Percentiles rank a stretch among this genome's conserved stretches.
Conservation (phyloP, 1,140 invertebrate genomes). For the Leptinotarsa lineolata region DNA sequence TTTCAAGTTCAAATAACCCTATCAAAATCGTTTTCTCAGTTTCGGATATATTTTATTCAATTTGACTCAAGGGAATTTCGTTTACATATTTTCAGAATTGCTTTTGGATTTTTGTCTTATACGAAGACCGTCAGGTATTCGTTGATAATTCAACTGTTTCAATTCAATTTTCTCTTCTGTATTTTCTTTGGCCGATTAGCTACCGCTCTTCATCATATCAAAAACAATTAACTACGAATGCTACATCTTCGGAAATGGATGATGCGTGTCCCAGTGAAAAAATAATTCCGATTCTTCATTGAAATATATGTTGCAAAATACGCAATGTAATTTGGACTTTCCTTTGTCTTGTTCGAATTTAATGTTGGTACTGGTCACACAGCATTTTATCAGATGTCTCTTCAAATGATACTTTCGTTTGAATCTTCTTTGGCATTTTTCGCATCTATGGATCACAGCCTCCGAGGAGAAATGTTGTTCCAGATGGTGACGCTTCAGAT, state of each 20-base stretch:
- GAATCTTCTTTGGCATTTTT: conserved; percentile 30
- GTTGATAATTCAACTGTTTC: too few species aligned
- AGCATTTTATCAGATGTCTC: conserved; percentile 21
- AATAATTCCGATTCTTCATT: conserved; percentile 7
- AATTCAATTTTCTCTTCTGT: too few species aligned
- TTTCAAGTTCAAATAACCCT: too few species aligned
- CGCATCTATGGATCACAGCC: conserved; percentile 20
- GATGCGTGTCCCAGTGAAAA: conserved; percentile 12
- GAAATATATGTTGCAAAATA: conserved; percentile 13
- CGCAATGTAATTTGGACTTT: neutral
- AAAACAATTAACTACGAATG: neutral
- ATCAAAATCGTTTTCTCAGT: too few species aligned
- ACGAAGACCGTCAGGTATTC: too few species aligned
- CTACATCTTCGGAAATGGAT: conserved; percentile 5
- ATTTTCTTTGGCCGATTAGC: too few species aligned
- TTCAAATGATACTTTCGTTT: conserved; percentile 37
- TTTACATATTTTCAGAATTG: too few species aligned
- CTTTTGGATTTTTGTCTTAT: too few species aligned
- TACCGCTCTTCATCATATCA: too few species aligned
- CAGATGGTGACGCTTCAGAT: conserved; percentile 55
- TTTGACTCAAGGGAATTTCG: too few species aligned
- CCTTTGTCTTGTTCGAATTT: neutral
- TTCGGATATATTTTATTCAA: too few species aligned
- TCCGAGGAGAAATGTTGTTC: neutral
- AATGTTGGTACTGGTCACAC: too few species aligned